Base-by-base conservation (phyloP, 2,888 invertebrate genomes). In the Leucoma salicis region DNA sequence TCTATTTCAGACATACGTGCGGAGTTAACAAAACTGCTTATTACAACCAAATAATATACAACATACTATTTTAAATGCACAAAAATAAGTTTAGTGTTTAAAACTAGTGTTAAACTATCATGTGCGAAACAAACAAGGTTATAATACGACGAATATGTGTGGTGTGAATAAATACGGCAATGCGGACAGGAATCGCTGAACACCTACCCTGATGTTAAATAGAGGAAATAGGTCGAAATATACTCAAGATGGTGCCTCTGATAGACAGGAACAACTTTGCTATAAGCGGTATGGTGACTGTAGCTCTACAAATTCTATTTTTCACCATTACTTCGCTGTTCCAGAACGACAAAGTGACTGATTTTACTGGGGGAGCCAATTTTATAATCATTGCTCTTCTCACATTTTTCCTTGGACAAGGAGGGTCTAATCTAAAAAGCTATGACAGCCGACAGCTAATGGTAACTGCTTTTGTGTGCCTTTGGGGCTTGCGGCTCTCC, bases 331-430 rank as follows among this genome's bases (percentile, higher is more conserved):
- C 97, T 29, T 95, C 96, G 3, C 91, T 94, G 40, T 95, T 96
- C 62, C 95, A 97, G 79, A 93, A 95, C 86, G 97, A 97, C 77
- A 97, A 97, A 86, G 91, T 97, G 42, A 96, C 97, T 0, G 97
- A 98, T 81, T 96, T 97, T 85, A 97, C 97, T 47, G 97, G 97
- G 6, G 97, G 97, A 42, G 95, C 95, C 41, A 97, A 97, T 85
- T 98, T 98, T 79, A 95, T 97, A 56, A 95, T 97, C 39, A 91
- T 97, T 57, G 96, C 97, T 6, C 79, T 97, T 48, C 87, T 97
- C 31, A 97, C 97, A 16, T 96, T 97, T 84, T 94, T 95, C 69
- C 90, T 97, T 29, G 96, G 96, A 10, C 95, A 96, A 91, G 93
- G 93, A 57, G 94, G 94, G 63, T 94, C 90, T 28, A 88, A 90